These are phyloP conservation scores for Pteropus alecto DNA, from an alignment of 2,113 vertebrate genomes.

Conservation along the genomic window DNA sequence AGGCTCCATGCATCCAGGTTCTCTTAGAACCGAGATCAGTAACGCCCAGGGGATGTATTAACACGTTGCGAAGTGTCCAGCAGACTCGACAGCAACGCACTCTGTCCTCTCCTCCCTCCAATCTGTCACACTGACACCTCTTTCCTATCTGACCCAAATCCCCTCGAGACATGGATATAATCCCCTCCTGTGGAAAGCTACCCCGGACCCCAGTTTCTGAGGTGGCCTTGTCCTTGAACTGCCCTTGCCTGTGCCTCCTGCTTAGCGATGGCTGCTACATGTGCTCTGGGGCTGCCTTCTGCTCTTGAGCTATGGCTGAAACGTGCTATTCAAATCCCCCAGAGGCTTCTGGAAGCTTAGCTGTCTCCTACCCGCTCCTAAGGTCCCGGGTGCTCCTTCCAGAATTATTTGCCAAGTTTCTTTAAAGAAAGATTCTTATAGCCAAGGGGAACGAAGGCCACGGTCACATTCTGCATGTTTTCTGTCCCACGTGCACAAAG, in stretches of 20 bases:
- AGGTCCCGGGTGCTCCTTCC: neutral
- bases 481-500: neutral
- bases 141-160: neutral
- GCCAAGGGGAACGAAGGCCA: neutral
- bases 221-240: neutral
- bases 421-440: neutral
- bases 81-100: neutral
- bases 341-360: neutral
- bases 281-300: neutral
- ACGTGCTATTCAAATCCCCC: neutral
- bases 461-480: neutral
- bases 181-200: neutral
- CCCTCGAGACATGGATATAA: neutral
- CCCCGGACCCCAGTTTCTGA: neutral
- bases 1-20: no score
- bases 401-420: neutral
- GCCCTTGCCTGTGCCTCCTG: neutral
- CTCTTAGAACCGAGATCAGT: neutral
- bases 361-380: neutral
- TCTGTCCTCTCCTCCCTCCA: neutral
- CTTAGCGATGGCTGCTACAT: accelerated
- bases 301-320: neutral
- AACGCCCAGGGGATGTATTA: neutral
- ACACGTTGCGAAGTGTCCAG: neutral
- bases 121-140: neutral